Conservation (phyloP, 2,888 invertebrate genomes). For the Drosophila tripunctata region DNA sequence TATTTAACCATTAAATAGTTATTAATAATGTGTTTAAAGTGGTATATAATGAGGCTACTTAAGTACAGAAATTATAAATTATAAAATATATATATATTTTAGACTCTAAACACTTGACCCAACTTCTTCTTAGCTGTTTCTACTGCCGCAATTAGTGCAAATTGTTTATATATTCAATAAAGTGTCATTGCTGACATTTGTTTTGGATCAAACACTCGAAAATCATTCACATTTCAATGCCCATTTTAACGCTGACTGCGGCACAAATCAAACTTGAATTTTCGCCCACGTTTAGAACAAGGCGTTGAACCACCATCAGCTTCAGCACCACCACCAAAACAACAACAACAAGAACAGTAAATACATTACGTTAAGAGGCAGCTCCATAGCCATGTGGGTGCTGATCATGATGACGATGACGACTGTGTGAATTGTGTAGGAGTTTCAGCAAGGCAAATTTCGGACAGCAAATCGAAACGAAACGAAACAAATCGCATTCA, state of each 20-base stretch:
- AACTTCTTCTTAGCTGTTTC: neutral
- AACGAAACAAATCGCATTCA: neutral
- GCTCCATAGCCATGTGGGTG: constrained; percentile 51
- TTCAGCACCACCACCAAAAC: constrained; percentile 13
- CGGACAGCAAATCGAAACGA: constrained; percentile 65
- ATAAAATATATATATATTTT: too few relatives aligned
- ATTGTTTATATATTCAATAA: constrained; percentile 1
- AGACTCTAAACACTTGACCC: too few relatives aligned
- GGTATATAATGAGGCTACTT: neutral
- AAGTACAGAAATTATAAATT: neutral
- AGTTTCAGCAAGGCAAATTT: constrained; percentile 63
- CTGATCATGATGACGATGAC: constrained; percentile 23
- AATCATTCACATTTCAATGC: constrained; percentile 68
- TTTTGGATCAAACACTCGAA: constrained; percentile 34
- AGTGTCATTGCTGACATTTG: constrained; percentile 34
- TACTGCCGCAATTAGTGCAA: neutral
- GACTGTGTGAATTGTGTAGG: constrained; percentile 23
- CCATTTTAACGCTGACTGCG: constrained; percentile 62
- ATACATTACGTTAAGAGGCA: constrained; percentile 14
- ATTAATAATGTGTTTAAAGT: neutral
- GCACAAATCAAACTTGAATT: constrained; percentile 73
- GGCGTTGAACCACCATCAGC: constrained; percentile 65
- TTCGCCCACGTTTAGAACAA: constrained; percentile 73
- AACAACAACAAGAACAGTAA: constrained; percentile 17
- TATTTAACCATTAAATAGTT: constrained; percentile 7